Conservation (phyloP, 2,888 invertebrate genomes). For the Epinotia nisella region DNA sequence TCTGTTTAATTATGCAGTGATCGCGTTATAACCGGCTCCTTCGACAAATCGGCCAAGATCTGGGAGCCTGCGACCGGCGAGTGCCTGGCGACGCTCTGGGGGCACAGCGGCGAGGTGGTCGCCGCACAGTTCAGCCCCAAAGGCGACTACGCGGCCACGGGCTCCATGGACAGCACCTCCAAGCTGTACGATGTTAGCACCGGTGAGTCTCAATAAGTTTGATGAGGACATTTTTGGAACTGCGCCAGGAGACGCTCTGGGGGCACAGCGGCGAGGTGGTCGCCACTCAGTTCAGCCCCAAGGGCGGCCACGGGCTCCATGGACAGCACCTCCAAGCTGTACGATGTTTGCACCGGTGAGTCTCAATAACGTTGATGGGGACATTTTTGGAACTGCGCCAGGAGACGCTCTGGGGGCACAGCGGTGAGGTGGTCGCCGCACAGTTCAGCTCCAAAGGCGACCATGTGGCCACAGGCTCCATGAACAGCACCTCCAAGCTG, state of each 20-base stretch:
- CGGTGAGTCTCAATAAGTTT: conserved; percentile 75
- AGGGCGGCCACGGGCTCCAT: conserved; percentile 90
- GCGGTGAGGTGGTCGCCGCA: conserved; percentile 89
- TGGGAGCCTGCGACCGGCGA: conserved; percentile 89
- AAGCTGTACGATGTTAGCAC: conserved; percentile 89
- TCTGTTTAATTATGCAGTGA: conserved; percentile 80
- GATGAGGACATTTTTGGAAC: too few relatives aligned
- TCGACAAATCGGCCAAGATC: conserved; percentile 90
- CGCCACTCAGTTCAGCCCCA: conserved; percentile 88
- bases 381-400: too few relatives aligned
- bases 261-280: conserved; percentile 92
- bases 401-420: conserved; percentile 89
- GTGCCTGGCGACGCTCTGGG: conserved; percentile 88
- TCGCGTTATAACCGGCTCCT: conserved; percentile 90
- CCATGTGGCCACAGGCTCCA: conserved; percentile 89
- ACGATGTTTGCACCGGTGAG: conserved; percentile 87
- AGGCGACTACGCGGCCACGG: conserved; percentile 88
- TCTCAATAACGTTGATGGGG: too few relatives aligned
- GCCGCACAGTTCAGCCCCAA: conserved; percentile 88
- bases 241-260: conserved; percentile 87
- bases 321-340: conserved; percentile 90
- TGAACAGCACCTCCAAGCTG: conserved; percentile 90
- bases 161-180: conserved; percentile 90
- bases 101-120: conserved; percentile 91
- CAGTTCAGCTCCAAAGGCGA: conserved; percentile 88